Conservation (phyloP, 30 jellyfish, hydroid and myxozoan genomes). For the Aurelia aurita region DNA sequence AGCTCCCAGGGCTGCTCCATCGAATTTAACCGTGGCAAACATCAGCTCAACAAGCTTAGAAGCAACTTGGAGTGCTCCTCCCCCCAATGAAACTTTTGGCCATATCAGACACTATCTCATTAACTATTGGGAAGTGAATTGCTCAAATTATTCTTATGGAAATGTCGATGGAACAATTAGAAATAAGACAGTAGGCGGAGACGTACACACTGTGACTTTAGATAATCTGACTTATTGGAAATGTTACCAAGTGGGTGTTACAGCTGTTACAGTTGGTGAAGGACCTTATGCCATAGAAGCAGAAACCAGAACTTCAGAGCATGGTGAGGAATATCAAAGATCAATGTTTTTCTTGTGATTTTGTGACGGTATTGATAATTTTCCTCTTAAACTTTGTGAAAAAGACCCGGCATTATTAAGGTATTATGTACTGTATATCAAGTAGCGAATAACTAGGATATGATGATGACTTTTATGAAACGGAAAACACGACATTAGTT, state of each 20-base stretch:
- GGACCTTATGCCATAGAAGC: not conserved
- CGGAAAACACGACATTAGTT: no score
- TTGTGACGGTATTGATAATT: no score
- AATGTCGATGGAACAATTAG: not conserved
- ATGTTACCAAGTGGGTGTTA: slow-evolving; percentile 1
- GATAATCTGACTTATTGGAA: not conserved
- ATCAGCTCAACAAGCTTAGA: slow-evolving; percentile 3
- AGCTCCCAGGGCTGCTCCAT: slow-evolving; percentile 23
- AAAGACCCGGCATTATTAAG: no score
- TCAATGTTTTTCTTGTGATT: no score
- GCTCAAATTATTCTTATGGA: not conserved
- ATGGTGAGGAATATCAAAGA: no score
- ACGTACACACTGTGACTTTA: not conserved
- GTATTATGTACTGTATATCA: no score
- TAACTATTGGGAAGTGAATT: not conserved
- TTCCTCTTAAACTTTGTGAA: no score
- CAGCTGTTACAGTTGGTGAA: slow-evolving; percentile 22
- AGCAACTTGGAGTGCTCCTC: slow-evolving; percentile 6
- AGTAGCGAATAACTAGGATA: no score
- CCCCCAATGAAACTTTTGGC: not conserved
- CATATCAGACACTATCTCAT: slow-evolving; percentile 1
- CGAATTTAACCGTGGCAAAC: not conserved
- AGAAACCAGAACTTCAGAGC: not conserved
- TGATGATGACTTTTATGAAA: no score
- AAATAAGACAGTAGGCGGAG: not conserved